A percentile compares a stretch with the other conserved stretches of the same genome.
Evolutionary conservation across 30 jellyfish, hydroid and myxozoan genomes (phyloP).

Genomic region (Turritopsis dohrnii): DNA sequence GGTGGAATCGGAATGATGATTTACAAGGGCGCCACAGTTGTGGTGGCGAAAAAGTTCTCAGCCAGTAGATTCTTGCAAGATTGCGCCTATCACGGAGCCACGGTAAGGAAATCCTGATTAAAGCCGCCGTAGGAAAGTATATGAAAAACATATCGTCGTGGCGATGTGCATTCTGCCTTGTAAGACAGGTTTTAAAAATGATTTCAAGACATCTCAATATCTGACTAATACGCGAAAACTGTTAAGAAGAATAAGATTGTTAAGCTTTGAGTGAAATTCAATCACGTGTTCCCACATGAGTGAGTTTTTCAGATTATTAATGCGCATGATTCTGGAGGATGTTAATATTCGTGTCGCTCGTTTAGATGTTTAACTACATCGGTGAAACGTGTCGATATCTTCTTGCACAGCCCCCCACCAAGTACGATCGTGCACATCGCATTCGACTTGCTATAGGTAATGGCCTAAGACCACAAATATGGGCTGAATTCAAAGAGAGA

Average conservation of each 20-base stretch:
- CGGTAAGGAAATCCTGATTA: conserved; percentile 27
- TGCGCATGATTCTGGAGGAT: background rate
- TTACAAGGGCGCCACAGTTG: conserved; percentile 60
- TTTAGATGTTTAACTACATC: conserved; percentile 57
- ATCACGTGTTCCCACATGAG: too few species aligned
- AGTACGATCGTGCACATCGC: conserved; percentile 47
- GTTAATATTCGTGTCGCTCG: background rate
- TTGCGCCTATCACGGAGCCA: conserved; percentile 72
- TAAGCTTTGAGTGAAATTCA: too few species aligned
- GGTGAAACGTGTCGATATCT: conserved; percentile 97
- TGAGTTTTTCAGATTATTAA: too few species aligned
- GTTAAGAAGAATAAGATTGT: too few species aligned
- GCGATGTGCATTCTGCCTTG: too few species aligned
- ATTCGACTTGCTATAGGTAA: conserved; percentile 82
- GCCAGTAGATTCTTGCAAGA: conserved; percentile 90
- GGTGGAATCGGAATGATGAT: conserved; percentile 73
- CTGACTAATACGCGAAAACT: too few species aligned
- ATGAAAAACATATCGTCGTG: too few species aligned
- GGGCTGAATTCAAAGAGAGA: conserved; percentile 89
- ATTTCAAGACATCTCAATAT: too few species aligned
- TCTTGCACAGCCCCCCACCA: conserved; percentile 66
- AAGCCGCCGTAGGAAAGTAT: too few species aligned
- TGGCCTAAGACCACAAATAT: conserved; percentile 88
- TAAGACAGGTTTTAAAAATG: too few species aligned
- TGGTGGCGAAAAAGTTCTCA: conserved; percentile 79